These are phyloP conservation scores for Manis javanica DNA, from an alignment of 2,797 vertebrate species.

Conservation along the genomic window DNA sequence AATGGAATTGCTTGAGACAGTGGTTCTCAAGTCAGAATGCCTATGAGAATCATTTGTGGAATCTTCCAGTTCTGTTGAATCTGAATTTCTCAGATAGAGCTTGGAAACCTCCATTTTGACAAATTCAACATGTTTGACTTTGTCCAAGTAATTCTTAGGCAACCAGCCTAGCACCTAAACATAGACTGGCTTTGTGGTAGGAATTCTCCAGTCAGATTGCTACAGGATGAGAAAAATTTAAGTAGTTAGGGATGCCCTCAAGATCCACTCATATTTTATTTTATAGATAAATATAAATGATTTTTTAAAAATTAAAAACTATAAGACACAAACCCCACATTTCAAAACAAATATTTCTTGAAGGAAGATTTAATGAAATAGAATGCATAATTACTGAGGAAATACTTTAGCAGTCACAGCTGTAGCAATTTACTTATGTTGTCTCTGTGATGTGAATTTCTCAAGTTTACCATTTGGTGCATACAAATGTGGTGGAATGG, in stretches of 20 bases:
- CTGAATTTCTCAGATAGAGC: neutral
- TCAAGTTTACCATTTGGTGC: neutral
- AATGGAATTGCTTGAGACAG: neutral
- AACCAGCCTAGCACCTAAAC: neutral
- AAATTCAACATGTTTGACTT: neutral
- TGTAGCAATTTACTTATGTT: neutral
- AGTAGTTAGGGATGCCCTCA: neutral
- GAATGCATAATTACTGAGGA: neutral
- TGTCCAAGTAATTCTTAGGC: neutral
- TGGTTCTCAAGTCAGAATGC: neutral
- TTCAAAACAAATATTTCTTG: neutral
- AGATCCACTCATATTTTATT: neutral
- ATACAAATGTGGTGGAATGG: neutral
- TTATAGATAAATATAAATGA: neutral
- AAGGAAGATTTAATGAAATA: constrained; percentile 16
- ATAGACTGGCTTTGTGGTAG: neutral
- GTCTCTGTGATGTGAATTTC: neutral
- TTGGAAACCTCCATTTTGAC: neutral
- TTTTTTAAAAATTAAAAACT: neutral
- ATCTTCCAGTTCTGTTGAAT: neutral
- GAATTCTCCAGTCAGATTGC: neutral
- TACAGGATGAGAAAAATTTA: neutral
- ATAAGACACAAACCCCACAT: neutral
- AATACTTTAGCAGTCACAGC: neutral
- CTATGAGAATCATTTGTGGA: neutral